These are phyloP conservation scores for Xyrichtys novacula DNA, from an alignment of 2,797 vertebrate species.

Conservation along the genomic window DNA sequence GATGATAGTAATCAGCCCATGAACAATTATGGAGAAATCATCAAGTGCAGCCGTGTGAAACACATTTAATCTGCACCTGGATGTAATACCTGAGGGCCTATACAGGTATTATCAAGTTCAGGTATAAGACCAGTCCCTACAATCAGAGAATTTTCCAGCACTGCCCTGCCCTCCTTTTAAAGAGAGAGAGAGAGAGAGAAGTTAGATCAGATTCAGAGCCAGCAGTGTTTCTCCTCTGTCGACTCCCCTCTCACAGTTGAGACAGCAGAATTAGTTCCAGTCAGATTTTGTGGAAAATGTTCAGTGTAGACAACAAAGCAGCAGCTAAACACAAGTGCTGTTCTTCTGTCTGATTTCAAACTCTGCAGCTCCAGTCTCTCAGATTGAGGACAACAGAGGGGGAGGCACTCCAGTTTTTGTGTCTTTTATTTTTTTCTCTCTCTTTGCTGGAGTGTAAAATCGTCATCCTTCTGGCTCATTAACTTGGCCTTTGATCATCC, in stretches of 20 bases:
- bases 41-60: neutral
- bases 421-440: slow-evolving; percentile 22
- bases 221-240: slow-evolving; percentile 33
- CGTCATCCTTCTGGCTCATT: slow-evolving; percentile 76
- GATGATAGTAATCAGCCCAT: neutral
- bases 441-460: slow-evolving; percentile 74
- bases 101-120: neutral
- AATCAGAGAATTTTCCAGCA: neutral
- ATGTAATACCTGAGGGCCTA: neutral
- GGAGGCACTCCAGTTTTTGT: slow-evolving; percentile 54
- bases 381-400: slow-evolving; percentile 58
- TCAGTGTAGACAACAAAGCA: slow-evolving; percentile 64
- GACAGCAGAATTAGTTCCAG: slow-evolving; percentile 56
- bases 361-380: slow-evolving; percentile 29
- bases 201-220: slow-evolving; percentile 53
- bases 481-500: slow-evolving; percentile 78
- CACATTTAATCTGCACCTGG: neutral
- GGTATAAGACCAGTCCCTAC: neutral
- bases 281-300: slow-evolving; percentile 60
- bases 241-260: slow-evolving; percentile 27
- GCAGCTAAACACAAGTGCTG: slow-evolving; percentile 48
- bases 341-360: slow-evolving; percentile 56
- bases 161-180: slow-evolving; percentile 14
- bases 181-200: slow-evolving; percentile 6
- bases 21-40: neutral